Percentiles rank a stretch among this genome's conserved stretches.
Evolutionary conservation across 2,113 vertebrate species (phyloP).

Genomic region (Hemiscyllium ocellatum): DNA sequence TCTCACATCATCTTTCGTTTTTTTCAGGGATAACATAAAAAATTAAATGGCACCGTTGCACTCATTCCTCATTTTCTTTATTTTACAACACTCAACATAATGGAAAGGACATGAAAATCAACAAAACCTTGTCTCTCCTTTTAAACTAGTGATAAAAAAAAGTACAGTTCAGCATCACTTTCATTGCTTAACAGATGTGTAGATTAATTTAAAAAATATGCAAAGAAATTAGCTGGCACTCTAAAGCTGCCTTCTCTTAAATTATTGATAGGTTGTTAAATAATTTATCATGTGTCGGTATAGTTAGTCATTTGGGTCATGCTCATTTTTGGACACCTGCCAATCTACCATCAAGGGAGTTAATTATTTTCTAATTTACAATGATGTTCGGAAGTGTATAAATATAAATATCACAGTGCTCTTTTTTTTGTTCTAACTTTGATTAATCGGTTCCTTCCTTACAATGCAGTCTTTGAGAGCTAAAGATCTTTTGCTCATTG

Average conservation of each 20-base stretch:
- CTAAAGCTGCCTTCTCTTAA: background rate
- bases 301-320: conserved; percentile 12
- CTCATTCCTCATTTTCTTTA: background rate
- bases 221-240: conserved; percentile 20
- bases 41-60: background rate
- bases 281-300: conserved; percentile 20
- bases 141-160: background rate
- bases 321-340: conserved; percentile 26
- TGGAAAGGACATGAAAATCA: background rate
- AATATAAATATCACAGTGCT: conserved; percentile 26
- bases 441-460: conserved; percentile 17
- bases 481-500: background rate
- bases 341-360: conserved; percentile 32
- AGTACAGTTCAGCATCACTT: background rate
- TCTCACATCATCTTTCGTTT: no score
- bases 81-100: background rate
- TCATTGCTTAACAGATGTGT: conserved; percentile 2
- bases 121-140: background rate
- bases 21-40: background rate
- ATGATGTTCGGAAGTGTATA: conserved; percentile 26
- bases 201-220: conserved; percentile 28
- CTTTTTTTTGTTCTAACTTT: conserved; percentile 30
- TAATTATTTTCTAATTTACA: conserved; percentile 36
- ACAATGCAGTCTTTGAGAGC: background rate
- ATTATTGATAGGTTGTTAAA: conserved; percentile 34